These are phyloP conservation scores for Clistopyga incitator DNA, from an alignment of 2,888 invertebrate genomes.

Conservation along the genomic window DNA sequence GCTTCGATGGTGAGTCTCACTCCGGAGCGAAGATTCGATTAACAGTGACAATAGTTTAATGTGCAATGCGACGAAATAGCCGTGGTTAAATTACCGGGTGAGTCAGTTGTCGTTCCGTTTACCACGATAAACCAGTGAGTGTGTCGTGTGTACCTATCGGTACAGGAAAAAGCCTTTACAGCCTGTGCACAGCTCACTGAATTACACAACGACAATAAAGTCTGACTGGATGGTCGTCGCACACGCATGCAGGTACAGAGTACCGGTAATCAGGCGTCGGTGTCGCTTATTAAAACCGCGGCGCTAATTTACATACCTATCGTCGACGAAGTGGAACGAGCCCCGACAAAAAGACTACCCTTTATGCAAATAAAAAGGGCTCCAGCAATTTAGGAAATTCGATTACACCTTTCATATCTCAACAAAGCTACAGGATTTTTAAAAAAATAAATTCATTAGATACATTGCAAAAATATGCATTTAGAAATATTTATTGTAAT, in stretches of 20 bases:
- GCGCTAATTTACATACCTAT: slow-evolving; percentile 61
- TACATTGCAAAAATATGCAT: too few species aligned
- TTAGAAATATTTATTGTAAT: too few species aligned
- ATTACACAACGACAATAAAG: slow-evolving; percentile 36
- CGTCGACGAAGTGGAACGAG: slow-evolving; percentile 34
- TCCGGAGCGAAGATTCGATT: slow-evolving; percentile 55
- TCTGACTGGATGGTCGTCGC: slow-evolving; percentile 3
- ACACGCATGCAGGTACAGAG: slow-evolving; percentile 41
- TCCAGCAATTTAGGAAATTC: neutral
- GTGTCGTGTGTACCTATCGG: neutral
- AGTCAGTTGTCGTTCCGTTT: slow-evolving; percentile 52
- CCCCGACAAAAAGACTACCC: slow-evolving; percentile 4
- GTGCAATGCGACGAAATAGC: slow-evolving; percentile 35
- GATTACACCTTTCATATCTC: too few species aligned
- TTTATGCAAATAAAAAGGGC: neutral
- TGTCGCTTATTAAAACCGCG: slow-evolving; percentile 60
- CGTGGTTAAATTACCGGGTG: slow-evolving; percentile 53
- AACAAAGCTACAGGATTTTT: neutral
- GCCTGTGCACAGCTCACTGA: slow-evolving; percentile 11
- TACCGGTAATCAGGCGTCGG: slow-evolving; percentile 48
- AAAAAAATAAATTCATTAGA: too few species aligned
- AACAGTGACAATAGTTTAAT: slow-evolving; percentile 48
- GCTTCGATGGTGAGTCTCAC: neutral
- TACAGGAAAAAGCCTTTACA: slow-evolving; percentile 1
- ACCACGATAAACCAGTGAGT: slow-evolving; percentile 1